Percentiles rank a stretch among this genome's conserved stretches.
These are phyloP conservation scores for Drosophila biarmipes DNA, from an alignment of 1,140 invertebrate genomes.

Conservation along the genomic window DNA sequence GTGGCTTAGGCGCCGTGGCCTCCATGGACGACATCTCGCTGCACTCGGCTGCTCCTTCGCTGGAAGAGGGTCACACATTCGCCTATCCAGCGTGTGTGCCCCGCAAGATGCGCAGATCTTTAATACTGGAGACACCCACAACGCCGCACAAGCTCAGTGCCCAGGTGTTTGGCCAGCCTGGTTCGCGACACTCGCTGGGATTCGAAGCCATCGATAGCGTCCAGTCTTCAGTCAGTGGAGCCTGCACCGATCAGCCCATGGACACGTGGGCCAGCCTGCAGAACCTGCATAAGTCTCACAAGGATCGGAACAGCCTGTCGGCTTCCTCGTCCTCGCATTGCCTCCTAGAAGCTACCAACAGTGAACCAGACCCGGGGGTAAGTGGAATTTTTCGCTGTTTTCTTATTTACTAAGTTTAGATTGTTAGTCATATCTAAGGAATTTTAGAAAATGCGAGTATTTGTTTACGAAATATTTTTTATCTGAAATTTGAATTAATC, in stretches of 20 bases:
- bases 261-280: constrained; percentile 87
- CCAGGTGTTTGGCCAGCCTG: constrained; percentile 67
- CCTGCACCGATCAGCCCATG: constrained; percentile 57
- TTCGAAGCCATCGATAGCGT: constrained; percentile 77
- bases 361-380: constrained; percentile 84
- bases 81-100: constrained; percentile 58
- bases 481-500: too few relatives aligned
- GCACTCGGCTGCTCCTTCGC: constrained; percentile 54
- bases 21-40: constrained; percentile 76
- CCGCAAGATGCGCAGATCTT: constrained; percentile 60
- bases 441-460: too few relatives aligned
- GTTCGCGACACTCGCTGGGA: constrained; percentile 62
- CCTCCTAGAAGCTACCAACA: constrained; percentile 79
- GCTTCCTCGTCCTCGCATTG: constrained; percentile 52
- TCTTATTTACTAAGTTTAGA: not conserved
- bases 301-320: constrained; percentile 16
- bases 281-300: constrained; percentile 84
- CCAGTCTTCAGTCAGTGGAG: constrained; percentile 31
- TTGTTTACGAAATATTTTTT: too few relatives aligned
- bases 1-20: constrained; percentile 41
- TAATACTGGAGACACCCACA: constrained; percentile 21
- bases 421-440: too few relatives aligned
- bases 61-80: constrained; percentile 79
- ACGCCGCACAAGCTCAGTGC: constrained; percentile 68
- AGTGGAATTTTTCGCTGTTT: constrained; percentile 28